Evolutionary conservation across 2,888 invertebrate species (phyloP), one percentile per base, ranked within the genome.

Genomic region (Zaprionus lineosus): DNA sequence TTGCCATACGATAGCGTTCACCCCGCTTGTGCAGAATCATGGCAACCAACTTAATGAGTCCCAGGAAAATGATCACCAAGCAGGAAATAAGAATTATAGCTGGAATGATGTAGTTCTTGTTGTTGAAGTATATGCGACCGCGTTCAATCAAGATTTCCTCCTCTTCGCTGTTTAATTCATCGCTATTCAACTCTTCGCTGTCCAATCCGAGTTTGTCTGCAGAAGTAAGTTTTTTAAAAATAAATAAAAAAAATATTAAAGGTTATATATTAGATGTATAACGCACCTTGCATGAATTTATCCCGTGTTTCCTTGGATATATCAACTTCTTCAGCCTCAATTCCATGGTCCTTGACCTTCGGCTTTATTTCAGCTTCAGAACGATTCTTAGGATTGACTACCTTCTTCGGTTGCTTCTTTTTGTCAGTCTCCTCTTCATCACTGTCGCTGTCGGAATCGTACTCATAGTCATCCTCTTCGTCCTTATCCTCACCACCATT

Each of bases 71-170:
- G 24, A 92, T 64, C 34, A 93, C 91, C 43, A 93, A 91, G 31
- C 92, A 88, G 56, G 93, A 90, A 37, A 93, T 91, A 26, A 93
- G 91, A 63, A 93, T 92, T 29, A 92, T 87, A 18, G 92, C 91
- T 29, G 93, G 92, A 90, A 92, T 91, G 61, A 93, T 76, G 87
- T 92, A 92, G 48, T 90, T 91, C 78, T 92, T 92, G 61, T 71
- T 75, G 64, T 79, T 89, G 76, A 91, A 92, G 66, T 68, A 91
- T 88, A 76, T 89, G 43, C 41, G 91, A 87, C 83, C 89, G 68
- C 66, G 90, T 76, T 74, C 90, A 83, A 77, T 90, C 84, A 86
- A 90, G 74, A 89, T 87, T 68, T 88, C 87, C 47, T 89, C 82
- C 41, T 89, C 88, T 9, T 84, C 81, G 46, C 68, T 67, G 19